Percentiles rank a stretch among this genome's conserved stretches.
These are phyloP conservation scores for Atherix ibis DNA, from an alignment of 2,888 invertebrate genomes.

Conservation along the genomic window DNA sequence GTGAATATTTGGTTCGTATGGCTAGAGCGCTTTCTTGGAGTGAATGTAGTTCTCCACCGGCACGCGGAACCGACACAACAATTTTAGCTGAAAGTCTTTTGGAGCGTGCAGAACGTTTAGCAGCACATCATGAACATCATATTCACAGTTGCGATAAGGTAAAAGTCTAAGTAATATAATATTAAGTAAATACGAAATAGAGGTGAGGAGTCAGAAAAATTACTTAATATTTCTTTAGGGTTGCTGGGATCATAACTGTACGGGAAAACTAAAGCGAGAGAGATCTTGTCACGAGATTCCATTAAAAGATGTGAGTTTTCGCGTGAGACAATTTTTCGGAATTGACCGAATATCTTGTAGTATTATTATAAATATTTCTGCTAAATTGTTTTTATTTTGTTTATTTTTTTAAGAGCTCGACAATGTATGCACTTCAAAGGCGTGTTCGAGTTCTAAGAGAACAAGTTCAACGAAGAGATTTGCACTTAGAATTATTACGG, in stretches of 20 bases:
- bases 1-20: constrained; percentile 68
- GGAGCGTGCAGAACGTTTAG: constrained; percentile 62
- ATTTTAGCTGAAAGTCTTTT: constrained; percentile 57
- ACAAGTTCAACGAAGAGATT: constrained; percentile 79
- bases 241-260: constrained; percentile 16
- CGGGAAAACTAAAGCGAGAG: constrained; percentile 51
- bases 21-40: constrained; percentile 53
- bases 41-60: constrained; percentile 28
- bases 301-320: constrained; percentile 58
- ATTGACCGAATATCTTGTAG: too few relatives aligned
- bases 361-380: constrained; percentile 1
- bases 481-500: constrained; percentile 76
- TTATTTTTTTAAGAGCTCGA: constrained; percentile 46
- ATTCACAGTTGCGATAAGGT: constrained; percentile 15
- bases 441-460: constrained; percentile 73
- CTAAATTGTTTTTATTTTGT: not conserved
- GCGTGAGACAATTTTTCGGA: too few relatives aligned
- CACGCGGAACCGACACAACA: constrained; percentile 28
- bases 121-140: constrained; percentile 23
- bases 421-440: constrained; percentile 81
- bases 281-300: constrained; percentile 65
- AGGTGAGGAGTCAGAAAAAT: too few relatives aligned
- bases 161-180: too few relatives aligned
- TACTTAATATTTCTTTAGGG: constrained; percentile 15
- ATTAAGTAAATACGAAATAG: too few relatives aligned